Evolutionary conservation across 2,888 invertebrate species (phyloP), one percentile per base, ranked within the genome.

Genomic region (Proisotoma minuta): DNA sequence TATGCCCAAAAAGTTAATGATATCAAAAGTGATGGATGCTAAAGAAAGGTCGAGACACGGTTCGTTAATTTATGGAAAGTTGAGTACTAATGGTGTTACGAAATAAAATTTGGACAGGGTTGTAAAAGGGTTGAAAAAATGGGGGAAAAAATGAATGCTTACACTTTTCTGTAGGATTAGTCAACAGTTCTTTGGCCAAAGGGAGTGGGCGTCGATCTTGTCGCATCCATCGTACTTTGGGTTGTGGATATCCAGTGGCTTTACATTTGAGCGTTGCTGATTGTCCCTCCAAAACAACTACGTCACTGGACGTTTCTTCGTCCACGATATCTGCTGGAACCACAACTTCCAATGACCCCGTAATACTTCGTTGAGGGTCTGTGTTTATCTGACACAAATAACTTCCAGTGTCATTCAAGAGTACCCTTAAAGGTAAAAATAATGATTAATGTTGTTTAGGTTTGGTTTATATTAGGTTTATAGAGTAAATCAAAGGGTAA

Each of bases 351-450:
- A 77, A 67, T 29, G 74, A 74, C 26, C 76, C 77, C 22, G 43
- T 15, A 34, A 15, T 34, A 8, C 8, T 73, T 75, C 87, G 85
- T 90, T 91, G 91, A 62, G 91, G 92, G 77, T 90, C 89, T 62
- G 91, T 92, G 80, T 92, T 92, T 76, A 92, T 87, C 80, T 93
- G 93, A 79, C 92, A 93, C 43, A 43, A 12, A 81, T 94, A 94
- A 57, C 89, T 89, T 75, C 94, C 94, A 28, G 89, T 89, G 80
- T 94, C 94, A 78, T 89, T 89, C 76, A 89, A 87, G 79, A 91
- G 91, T 68, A 93, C 91, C 78, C 91, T n/a, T n/a, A n/a, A n/a
- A n/a, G n/a, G n/a, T n/a, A n/a, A n/a, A n/a, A n/a, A n/a, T n/a
- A n/a, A n/a, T n/a, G n/a, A n/a, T n/a, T n/a, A n/a, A n/a, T n/a